Evolutionary conservation across 2,888 invertebrate genomes (phyloP), one percentile per base, ranked within the genome.

Genomic region (Folsomia manolachei): DNA sequence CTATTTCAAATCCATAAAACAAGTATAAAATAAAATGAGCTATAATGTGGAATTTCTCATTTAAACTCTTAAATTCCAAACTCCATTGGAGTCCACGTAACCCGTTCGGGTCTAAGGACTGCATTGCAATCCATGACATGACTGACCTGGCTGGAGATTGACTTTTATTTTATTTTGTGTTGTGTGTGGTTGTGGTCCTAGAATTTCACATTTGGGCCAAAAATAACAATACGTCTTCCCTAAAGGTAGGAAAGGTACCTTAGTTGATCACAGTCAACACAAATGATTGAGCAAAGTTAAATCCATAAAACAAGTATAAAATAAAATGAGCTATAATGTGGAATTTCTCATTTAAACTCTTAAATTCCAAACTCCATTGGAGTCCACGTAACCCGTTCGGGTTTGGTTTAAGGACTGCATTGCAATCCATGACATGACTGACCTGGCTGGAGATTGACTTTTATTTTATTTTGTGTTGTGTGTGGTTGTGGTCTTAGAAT

Each of bases 281-380:
- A n/a, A n/a, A n/a, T n/a, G n/a, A n/a, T n/a, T n/a, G n/a, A n/a
- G n/a, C n/a, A n/a, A n/a, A n/a, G n/a, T 56, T 4, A 56, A 56
- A 56, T 56, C 56, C 56, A 56, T 56, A 56, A 56, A 56, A 56
- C 56, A 56, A 56, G 56, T 56, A 56, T 56, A 56, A 56, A n/a
- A n/a, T n/a, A n/a, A n/a, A 56, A 56, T 56, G 56, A 56, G n/a
- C 56, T 56, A 56, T 56, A 65, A 69, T 69, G 69, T 77, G 79
- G 80, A 80, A 80, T 80, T 79, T 80, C 80, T 80, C 80, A 80
- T 80, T 80, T 78, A 78, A n/a, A 78, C 75, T 74, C 77, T 70
- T 72, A 76, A 80, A 80, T 80, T 80, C 80, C 80, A 75, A 80
- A 79, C 80, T 78, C 79, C 79, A 78, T 78, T 78, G 78, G 79